Evolutionary conservation across 2,113 vertebrate genomes (phyloP), one percentile per base, ranked within the genome.

Genomic region (Myotis davidii): DNA sequence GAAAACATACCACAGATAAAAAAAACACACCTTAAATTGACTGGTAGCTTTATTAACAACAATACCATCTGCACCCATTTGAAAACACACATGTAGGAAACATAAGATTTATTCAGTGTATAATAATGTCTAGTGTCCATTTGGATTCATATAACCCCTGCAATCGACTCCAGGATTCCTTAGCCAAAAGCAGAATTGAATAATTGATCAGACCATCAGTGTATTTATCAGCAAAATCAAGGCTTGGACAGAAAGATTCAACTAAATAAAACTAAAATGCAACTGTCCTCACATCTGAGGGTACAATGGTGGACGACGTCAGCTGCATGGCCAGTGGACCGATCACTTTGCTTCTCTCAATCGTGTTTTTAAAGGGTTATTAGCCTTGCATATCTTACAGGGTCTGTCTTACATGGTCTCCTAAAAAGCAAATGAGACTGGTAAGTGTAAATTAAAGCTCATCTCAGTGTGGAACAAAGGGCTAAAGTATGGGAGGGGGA

Each of bases 1-100:
- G 27, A 78, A 92, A 90, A 74, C 45, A 59, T 32, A 61, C 10
- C 42, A 17, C 61, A 78, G 20, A 73, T 45, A 25, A 95, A 93
- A 4, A 85, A 94, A 39, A 39, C 37, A 39, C 37, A 48, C 59
- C 77, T 91, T 52, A 84, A 90, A 84, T 73, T 79, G 61, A 85
- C 32, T 29, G 18, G 42, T 72, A 77, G 82, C 56, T 95, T 96
- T 90, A 95, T 92, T 90, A 92, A 84, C 37, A 79, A 95, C 21
- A 65, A 52, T 14, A 54, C 34, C 18, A 29, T 89, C 69, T 45
- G 67, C 23, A 93, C 20, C 86, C 17, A 82, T 59, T 48, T 96
- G 85, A 92, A 92, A 96, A 95, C 37, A 86, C 27, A 67, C 54
- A 76, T 14, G 2, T 42, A 69, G 23, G 56, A 78, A 50, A 87